Conservation (phyloP, 2,888 invertebrate species). For the Coecobrya sp. region DNA sequence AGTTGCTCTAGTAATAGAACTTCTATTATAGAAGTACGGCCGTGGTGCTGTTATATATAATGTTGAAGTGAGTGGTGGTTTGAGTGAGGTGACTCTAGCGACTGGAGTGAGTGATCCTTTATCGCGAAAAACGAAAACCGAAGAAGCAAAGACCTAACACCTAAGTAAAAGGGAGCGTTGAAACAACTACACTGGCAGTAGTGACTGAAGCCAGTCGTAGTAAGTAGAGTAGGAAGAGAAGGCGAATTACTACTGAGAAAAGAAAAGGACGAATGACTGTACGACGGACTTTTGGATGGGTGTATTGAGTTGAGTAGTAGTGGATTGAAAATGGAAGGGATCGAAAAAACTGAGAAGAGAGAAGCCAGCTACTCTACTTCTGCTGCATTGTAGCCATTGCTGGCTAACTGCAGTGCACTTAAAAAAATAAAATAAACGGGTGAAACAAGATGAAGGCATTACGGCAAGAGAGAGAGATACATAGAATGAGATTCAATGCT, state of each 20-base stretch:
- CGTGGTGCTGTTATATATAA: not conserved
- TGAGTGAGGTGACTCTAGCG: not conserved
- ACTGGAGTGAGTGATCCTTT: conserved; percentile 5
- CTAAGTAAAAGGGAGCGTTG: not conserved
- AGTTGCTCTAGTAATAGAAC: not conserved
- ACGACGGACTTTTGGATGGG: not conserved
- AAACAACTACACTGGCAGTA: not conserved
- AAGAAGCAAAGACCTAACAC: too few species aligned
- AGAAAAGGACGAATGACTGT: not conserved
- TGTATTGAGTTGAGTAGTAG: not conserved
- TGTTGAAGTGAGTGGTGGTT: not conserved
- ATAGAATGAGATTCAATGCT: too few species aligned
- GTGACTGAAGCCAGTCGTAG: not conserved
- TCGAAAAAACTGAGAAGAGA: too few species aligned
- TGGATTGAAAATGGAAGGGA: not conserved
- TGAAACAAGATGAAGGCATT: too few species aligned
- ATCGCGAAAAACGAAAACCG: not conserved
- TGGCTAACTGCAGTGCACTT: too few species aligned
- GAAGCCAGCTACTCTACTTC: too few species aligned
- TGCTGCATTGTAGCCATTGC: too few species aligned
- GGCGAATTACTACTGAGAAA: not conserved
- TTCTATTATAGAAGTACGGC: not conserved
- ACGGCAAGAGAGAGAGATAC: too few species aligned
- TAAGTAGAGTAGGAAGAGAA: not conserved
- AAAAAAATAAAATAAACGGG: too few species aligned